Evolutionary conservation across 2,888 invertebrate genomes (phyloP).

Genomic region (Poecilobothrus nobilitatus): DNA sequence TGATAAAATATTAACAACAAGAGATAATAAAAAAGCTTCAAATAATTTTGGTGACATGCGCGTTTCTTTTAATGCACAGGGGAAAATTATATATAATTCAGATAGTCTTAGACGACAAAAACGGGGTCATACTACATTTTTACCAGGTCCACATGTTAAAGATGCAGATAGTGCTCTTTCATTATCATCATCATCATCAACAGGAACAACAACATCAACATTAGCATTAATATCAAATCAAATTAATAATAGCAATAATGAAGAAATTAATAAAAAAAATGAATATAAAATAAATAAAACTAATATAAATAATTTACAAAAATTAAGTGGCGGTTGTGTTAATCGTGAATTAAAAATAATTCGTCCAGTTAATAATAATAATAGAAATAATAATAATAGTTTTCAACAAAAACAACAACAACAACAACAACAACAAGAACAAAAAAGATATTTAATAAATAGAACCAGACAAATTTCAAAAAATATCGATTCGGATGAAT

Average conservation of each 20-base stretch:
- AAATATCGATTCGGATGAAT: neutral
- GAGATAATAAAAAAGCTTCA: conserved; percentile 19
- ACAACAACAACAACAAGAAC: conserved; percentile 21
- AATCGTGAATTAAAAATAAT: conserved; percentile 40
- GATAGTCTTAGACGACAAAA: conserved; percentile 67
- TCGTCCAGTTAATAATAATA: conserved; percentile 33
- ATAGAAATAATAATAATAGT: conserved; percentile 16
- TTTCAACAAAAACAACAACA: conserved; percentile 11
- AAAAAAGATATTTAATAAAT: conserved; percentile 22
- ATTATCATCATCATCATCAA: conserved; percentile 17
- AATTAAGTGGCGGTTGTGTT: conserved; percentile 32
- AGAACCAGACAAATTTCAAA: conserved; percentile 11
- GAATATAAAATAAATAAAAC: neutral
- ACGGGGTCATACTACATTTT: conserved; percentile 75
- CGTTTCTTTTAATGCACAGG: conserved; percentile 75
- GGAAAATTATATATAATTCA: conserved; percentile 80
- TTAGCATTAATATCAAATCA: conserved; percentile 12
- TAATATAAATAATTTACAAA: neutral
- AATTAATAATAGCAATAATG: conserved; percentile 24
- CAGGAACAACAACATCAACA: conserved; percentile 16
- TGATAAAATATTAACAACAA: conserved; percentile 22
- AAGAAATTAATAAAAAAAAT: neutral
- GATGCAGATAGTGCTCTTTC: conserved; percentile 47
- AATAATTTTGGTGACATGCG: conserved; percentile 43
- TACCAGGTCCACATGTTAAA: conserved; percentile 79